A percentile compares a stretch with the other conserved stretches of the same genome.
These are phyloP conservation scores for Macrophya annulata DNA, from an alignment of 2,888 invertebrate genomes.

Conservation along the genomic window DNA sequence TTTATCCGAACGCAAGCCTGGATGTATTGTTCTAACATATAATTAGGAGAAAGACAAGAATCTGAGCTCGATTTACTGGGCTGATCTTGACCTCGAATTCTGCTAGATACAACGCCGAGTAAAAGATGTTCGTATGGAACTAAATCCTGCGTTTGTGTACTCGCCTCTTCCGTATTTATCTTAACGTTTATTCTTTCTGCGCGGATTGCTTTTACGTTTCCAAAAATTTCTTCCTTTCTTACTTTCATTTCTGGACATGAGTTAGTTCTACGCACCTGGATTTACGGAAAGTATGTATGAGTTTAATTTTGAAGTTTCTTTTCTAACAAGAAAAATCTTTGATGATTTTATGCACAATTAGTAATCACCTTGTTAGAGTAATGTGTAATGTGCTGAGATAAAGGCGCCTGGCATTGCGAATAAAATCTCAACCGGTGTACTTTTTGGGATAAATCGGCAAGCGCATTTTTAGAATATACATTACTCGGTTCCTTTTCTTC, in stretches of 20 bases:
- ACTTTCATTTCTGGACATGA: slow-evolving; percentile 85
- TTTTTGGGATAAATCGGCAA: slow-evolving; percentile 81
- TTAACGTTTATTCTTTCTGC: slow-evolving; percentile 63
- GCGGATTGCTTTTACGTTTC: neutral
- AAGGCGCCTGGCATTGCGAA: slow-evolving; percentile 83
- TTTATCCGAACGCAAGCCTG: slow-evolving; percentile 74
- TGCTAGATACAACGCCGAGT: slow-evolving; percentile 81
- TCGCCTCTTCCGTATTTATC: slow-evolving; percentile 68
- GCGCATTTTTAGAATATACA: slow-evolving; percentile 48
- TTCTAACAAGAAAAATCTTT: neutral
- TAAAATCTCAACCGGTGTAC: slow-evolving; percentile 83
- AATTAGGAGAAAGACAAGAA: slow-evolving; percentile 81
- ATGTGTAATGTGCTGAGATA: slow-evolving; percentile 61
- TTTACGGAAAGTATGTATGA: neutral
- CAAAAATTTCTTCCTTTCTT: slow-evolving; percentile 62
- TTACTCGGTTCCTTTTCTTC: slow-evolving; percentile 31
- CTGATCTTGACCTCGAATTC: slow-evolving; percentile 63
- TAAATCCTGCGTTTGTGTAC: slow-evolving; percentile 87
- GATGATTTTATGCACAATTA: neutral
- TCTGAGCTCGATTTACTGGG: slow-evolving; percentile 67
- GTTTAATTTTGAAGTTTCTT: neutral
- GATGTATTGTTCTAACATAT: slow-evolving; percentile 84
- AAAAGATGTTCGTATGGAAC: slow-evolving; percentile 90
- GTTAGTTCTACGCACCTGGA: slow-evolving; percentile 83
- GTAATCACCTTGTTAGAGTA: slow-evolving; percentile 65